These are phyloP conservation scores for Spodoptera litura DNA, from an alignment of 1,140 invertebrate species.

Conservation along the genomic window DNA sequence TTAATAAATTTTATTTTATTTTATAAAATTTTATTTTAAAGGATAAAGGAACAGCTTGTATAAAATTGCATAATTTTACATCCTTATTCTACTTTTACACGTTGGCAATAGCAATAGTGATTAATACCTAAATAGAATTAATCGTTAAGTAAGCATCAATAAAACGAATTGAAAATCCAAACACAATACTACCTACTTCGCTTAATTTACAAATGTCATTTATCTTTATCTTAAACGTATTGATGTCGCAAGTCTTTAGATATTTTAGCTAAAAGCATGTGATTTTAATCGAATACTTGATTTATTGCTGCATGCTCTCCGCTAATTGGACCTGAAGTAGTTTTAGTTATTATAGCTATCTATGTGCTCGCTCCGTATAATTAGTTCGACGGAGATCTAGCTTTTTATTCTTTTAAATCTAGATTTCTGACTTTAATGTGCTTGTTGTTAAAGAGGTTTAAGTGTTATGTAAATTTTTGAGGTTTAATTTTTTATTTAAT, in stretches of 20 bases:
- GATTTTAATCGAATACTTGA: conserved; percentile 19
- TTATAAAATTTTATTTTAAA: too few relatives aligned
- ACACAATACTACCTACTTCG: neutral
- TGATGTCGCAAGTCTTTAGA: neutral
- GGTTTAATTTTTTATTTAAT: too few relatives aligned
- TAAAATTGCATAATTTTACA: too few relatives aligned
- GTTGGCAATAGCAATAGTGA: too few relatives aligned
- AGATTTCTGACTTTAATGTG: too few relatives aligned
- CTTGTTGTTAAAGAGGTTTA: too few relatives aligned
- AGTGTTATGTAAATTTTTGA: too few relatives aligned
- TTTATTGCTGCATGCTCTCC: neutral
- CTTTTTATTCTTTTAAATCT: neutral
- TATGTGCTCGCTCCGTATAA: conserved; percentile 1
- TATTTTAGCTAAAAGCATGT: conserved; percentile 31
- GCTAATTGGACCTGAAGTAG: neutral
- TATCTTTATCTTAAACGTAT: neutral
- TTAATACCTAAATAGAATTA: too few relatives aligned
- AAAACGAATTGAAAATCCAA: conserved; percentile 8
- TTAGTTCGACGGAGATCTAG: neutral
- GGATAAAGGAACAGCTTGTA: too few relatives aligned
- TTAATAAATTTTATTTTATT: too few relatives aligned
- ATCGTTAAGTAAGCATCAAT: neutral
- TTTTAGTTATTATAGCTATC: conserved; percentile 2
- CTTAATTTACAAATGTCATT: conserved; percentile 28
- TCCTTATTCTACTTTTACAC: too few relatives aligned